phyloP scores from a whole-genome alignment of 2,113 vertebrate genomes.

The Sprattus sprattus region DNA sequence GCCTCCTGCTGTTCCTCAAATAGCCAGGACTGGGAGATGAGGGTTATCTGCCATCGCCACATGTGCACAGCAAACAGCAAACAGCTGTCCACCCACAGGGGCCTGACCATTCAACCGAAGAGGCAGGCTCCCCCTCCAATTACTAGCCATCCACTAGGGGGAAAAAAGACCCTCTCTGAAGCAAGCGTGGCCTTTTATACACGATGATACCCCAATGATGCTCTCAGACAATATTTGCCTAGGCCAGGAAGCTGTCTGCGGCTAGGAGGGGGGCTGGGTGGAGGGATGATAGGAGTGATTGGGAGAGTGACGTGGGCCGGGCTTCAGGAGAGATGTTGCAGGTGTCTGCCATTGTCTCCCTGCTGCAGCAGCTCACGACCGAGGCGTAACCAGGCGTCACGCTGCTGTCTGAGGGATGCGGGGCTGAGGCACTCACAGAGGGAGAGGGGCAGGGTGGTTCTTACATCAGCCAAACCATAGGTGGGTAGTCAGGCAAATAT shows the following conservation, averaged over 20 bases:
- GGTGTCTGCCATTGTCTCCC: slow-evolving; percentile 60
- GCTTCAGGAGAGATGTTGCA: slow-evolving; percentile 43
- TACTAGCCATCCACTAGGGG: neutral
- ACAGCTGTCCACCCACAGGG: slow-evolving; percentile 32
- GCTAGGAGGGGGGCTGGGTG: slow-evolving; percentile 22
- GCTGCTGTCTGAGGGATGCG: neutral
- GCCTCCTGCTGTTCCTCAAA: slow-evolving; percentile 31
- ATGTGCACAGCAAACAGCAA: slow-evolving; percentile 40
- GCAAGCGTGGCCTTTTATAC: neutral
- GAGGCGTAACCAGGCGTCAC: neutral
- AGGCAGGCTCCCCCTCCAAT: neutral
- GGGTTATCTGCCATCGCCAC: slow-evolving; percentile 46
- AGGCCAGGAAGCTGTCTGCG: slow-evolving; percentile 40
- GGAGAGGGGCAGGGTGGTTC: neutral
- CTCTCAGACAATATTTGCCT: slow-evolving; percentile 35
- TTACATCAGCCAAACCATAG: neutral
- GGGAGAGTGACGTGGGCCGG: slow-evolving; percentile 22
- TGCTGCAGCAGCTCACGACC: slow-evolving; percentile 7
- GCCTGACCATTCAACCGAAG: neutral
- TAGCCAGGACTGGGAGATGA: neutral
- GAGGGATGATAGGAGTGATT: slow-evolving; percentile 16
- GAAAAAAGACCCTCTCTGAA: neutral
- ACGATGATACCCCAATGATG: slow-evolving; percentile 18
- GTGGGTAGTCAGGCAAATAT: neutral
- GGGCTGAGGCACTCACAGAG: neutral